These are phyloP conservation scores for Cherax destructor DNA, from an alignment of 1,140 invertebrate genomes.

Conservation along the genomic window DNA sequence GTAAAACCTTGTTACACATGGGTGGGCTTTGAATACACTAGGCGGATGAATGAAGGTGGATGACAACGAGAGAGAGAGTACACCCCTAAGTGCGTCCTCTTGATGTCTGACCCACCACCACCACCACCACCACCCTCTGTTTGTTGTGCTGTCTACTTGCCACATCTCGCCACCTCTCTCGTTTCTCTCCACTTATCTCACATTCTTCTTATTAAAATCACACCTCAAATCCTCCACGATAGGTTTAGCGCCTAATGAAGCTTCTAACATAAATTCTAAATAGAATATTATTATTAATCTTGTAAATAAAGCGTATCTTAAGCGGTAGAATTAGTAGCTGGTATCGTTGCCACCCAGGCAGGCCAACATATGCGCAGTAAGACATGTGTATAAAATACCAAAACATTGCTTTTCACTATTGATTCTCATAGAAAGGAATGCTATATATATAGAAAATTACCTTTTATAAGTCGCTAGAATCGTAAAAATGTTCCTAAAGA, in stretches of 20 bases:
- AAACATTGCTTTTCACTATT: not conserved
- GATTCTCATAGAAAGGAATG: not conserved
- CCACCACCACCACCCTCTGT: not conserved
- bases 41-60: conserved; percentile 28
- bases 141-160: not conserved
- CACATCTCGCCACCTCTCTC: no score
- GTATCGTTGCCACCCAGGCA: not conserved
- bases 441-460: no score
- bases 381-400: not conserved
- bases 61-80: not conserved
- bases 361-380: not conserved
- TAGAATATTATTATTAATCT: not conserved
- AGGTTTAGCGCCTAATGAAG: not conserved
- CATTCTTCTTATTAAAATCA: no score
- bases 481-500: no score
- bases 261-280: not conserved
- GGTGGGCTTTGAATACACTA: conserved; percentile 42
- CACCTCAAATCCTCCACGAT: no score
- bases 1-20: conserved; percentile 61
- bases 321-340: not conserved
- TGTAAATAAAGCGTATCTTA: not conserved
- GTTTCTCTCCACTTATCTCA: no score
- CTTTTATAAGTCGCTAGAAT: no score
- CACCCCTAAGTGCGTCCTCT: not conserved
- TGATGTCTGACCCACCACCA: not conserved